Base-by-base conservation (phyloP, 2,797 vertebrate species). In the Psittacula echo region DNA sequence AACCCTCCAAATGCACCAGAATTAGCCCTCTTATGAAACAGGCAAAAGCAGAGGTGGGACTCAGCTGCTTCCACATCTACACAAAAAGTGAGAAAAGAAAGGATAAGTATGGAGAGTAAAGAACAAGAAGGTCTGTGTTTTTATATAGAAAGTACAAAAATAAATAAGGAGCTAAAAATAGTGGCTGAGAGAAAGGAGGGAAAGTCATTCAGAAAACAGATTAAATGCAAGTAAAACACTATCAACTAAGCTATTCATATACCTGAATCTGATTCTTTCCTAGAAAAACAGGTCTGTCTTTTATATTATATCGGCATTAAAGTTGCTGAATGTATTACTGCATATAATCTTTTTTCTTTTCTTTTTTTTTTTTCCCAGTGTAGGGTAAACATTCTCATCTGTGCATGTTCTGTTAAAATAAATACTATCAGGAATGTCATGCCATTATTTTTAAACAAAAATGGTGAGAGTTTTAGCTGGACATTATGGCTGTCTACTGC, bases 381-480 rank as follows among this genome's bases (percentile, higher is more conserved):
- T 73, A 76, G 70, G 70, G 91, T 96, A 93, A 95, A 39, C 75
- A 85, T 97, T 96, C 91, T 97, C 86, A 81, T 97, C 73, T 76
- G 41, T 84, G 77, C 72, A 34, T 91, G 47, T 93, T 97, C 94
- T 87, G 76, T 91, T 96, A 95, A 92, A 97, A 94, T 71, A 94
- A 96, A 90, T 95, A 81, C 83, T 90, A 91, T 81, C 67, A 65
- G 56, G 30, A 93, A 90, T 72, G 27, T 68, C 61, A 26, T 53
- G 62, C 48, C 71, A 42, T 81, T 70, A 85, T 96, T 85, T 94
- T 86, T 66, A 90, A 97, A 94, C 90, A 95, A 81, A 83, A 90
- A 94, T 68, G 15, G 37, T 96, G 83, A 89, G 67, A 79, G 64
- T 84, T 95, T 87, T 87, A 89, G 74, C 62, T 87, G 82, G 93